A percentile compares a stretch with the other conserved stretches of the same genome.
These are phyloP conservation scores for Sisyra nigra DNA, from an alignment of 2,888 invertebrate genomes.

Conservation along the genomic window DNA sequence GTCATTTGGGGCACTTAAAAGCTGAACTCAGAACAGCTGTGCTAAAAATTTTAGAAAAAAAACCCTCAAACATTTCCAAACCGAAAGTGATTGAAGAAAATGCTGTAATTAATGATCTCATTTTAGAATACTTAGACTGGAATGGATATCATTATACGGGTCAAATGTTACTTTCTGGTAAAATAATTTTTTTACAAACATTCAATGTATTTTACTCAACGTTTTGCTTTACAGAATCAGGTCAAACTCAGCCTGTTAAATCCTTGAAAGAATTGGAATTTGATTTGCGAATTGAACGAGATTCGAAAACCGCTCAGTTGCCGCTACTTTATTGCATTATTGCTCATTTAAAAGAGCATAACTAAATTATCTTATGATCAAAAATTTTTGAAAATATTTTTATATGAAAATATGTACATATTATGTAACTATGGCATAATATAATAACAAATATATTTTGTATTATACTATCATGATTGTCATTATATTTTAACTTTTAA, in stretches of 20 bases:
- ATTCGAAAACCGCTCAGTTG: slow-evolving; percentile 24
- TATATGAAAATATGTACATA: no score
- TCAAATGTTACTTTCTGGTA: slow-evolving; percentile 24
- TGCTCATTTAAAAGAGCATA: slow-evolving; percentile 16
- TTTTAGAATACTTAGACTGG: slow-evolving; percentile 52
- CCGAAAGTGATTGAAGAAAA: slow-evolving; percentile 26
- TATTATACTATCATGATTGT: not conserved
- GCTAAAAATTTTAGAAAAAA: slow-evolving; percentile 24
- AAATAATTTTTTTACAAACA: no score
- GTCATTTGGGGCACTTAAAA: slow-evolving; percentile 24
- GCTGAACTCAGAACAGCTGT: slow-evolving; percentile 27
- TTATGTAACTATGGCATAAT: not conserved
- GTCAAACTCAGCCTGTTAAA: slow-evolving; percentile 20
- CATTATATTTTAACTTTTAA: not conserved
- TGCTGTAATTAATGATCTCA: slow-evolving; percentile 43
- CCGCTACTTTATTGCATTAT: slow-evolving; percentile 26
- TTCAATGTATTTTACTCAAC: no score
- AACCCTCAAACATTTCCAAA: slow-evolving; percentile 15
- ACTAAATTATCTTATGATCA: not conserved
- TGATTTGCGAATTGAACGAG: slow-evolving; percentile 26
- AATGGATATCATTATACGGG: slow-evolving; percentile 49
- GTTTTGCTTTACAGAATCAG: slow-evolving; percentile 19
- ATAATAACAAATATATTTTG: not conserved
- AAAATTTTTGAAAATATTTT: no score
- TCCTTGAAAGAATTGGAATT: slow-evolving; percentile 22